Base-by-base conservation (phyloP, 1,140 invertebrate species). In the Leptinotarsa defecta region DNA sequence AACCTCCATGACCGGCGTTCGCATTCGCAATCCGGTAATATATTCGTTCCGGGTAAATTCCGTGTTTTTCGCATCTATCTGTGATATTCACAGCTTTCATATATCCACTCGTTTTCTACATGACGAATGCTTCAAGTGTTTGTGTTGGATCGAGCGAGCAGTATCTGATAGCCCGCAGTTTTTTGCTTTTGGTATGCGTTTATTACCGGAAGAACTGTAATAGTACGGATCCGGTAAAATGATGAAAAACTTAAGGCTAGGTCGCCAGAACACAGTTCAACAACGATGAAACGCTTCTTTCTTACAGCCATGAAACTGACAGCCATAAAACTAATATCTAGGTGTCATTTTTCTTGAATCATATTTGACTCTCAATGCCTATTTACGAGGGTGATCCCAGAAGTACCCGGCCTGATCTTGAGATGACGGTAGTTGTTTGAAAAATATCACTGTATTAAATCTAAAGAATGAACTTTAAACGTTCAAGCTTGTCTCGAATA, bases 1-100 rank as follows among this genome's bases (percentile, higher is more conserved):
- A 34, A 65, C 64, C 64, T 65, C 64, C 64, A 65, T 65, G 64
- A 22, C 17, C 52, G 52, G 15, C n/a, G 52, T 57, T 57, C 52
- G 52, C 52, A 57, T 57, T 57, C n/a, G 52, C 52, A 57, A 57
- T 57, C 52, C 52, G 52, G 52, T 57, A 57, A 57, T 57, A 57
- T 57, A 57, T 57, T 57, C 52, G 52, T n/a, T 57, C 52, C 52
- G 52, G 52, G 52, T 57, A 57, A 57, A 57, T 57, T 57, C 52
- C 17, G 13, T 57, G 52, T 57, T 57, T 57, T 57, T 57, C 52
- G 52, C 52, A 57, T 57, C 52, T 57, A 57, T 57, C 52, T 57
- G 52, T 3, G 52, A 57, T 57, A 57, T 19, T 17, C 17, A 15
- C 52, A 57, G 52, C 52, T 57, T 57, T 57, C 52, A 57, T 57